These are phyloP conservation scores for Crocodylus rhombifer DNA, from an alignment of 2,797 vertebrate genomes.

Conservation along the genomic window DNA sequence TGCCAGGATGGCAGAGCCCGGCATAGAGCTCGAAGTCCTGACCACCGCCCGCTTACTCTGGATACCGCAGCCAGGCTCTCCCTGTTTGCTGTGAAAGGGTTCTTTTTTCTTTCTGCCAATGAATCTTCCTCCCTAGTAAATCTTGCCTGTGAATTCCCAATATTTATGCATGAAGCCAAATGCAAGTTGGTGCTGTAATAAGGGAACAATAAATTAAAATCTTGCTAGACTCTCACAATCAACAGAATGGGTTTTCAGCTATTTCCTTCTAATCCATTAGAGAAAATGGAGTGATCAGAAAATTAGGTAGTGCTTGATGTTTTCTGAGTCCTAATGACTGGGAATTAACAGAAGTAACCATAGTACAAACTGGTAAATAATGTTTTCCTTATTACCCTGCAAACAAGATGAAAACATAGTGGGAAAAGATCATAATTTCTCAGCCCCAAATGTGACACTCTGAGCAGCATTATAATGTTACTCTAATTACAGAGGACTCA, in stretches of 20 bases:
- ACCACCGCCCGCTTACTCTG: rapidly evolving
- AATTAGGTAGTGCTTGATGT: not conserved
- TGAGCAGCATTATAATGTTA: not conserved
- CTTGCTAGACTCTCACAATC: not conserved
- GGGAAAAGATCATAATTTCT: rapidly evolving
- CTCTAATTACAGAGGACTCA: not conserved
- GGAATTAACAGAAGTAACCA: not conserved
- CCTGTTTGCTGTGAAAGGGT: not conserved
- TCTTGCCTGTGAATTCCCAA: not conserved
- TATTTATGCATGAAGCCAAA: not conserved
- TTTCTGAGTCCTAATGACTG: not conserved
- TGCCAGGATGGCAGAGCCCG: too few species aligned
- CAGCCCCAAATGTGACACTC: rapidly evolving
- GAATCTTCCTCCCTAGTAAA: not conserved
- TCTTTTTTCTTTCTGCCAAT: not conserved
- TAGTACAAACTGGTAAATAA: not conserved
- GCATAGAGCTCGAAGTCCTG: too few species aligned
- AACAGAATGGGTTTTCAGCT: not conserved
- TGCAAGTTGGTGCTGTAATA: not conserved
- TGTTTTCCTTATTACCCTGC: not conserved
- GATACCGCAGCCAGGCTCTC: not conserved
- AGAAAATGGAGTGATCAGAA: not conserved
- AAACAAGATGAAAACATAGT: rapidly evolving
- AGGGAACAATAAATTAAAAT: not conserved
- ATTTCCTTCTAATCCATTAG: not conserved